Conservation (phyloP, 2,113 vertebrate species). For the Mustelus asterias region DNA sequence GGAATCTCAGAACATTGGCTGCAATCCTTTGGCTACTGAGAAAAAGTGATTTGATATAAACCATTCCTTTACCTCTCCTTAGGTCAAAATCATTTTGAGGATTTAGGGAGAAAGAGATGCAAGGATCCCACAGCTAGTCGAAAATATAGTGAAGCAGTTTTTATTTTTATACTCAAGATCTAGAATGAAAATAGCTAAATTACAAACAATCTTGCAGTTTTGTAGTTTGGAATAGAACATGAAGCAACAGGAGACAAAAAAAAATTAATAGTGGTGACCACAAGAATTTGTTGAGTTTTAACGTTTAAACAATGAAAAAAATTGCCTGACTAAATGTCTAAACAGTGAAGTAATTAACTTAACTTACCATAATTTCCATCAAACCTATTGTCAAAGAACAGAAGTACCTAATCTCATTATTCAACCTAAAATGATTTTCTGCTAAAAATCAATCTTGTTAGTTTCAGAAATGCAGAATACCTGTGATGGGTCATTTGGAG, state of each 20-base stretch:
- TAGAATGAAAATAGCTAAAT: not conserved
- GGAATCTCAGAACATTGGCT: not conserved
- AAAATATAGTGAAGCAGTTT: not conserved
- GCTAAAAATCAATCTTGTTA: conserved; percentile 52
- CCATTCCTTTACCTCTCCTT: not conserved
- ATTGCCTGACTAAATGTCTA: not conserved
- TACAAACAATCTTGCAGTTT: not conserved
- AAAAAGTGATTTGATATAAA: not conserved
- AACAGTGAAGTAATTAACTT: not conserved
- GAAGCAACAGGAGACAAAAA: not conserved
- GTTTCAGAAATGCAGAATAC: conserved; percentile 69
- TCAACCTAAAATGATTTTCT: not conserved
- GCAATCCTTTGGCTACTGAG: not conserved
- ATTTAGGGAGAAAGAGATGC: not conserved
- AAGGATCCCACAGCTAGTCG: not conserved
- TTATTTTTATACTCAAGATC: not conserved
- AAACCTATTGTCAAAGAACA: not conserved
- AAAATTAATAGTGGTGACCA: not conserved
- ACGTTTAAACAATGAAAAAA: not conserved
- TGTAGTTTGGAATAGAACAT: not conserved
- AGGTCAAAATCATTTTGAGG: not conserved
- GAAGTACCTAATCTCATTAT: not conserved
- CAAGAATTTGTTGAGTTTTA: not conserved
- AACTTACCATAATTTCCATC: not conserved
- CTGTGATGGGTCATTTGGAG: conserved; percentile 91